Percentiles rank a stretch among this genome's conserved stretches.
Evolutionary conservation across 92 coral and sea anemone genomes (phyloP).

Genomic region (Phenganax subtilis): DNA sequence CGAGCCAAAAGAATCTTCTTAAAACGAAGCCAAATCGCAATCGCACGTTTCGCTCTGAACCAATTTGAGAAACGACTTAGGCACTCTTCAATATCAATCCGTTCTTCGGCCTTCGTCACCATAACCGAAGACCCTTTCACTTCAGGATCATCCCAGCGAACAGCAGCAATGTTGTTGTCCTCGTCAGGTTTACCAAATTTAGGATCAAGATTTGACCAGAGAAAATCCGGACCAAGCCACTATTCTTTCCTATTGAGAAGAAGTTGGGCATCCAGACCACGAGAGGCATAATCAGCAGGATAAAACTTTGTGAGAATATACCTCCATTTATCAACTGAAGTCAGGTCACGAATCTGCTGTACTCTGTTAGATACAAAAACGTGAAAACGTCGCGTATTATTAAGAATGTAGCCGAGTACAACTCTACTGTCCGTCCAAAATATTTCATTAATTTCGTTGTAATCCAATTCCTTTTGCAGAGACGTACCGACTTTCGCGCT

Average conservation of each 20-base stretch:
- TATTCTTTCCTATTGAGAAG: constrained; percentile 5
- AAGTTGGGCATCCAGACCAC: constrained; percentile 31
- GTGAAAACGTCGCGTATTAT: constrained; percentile 40
- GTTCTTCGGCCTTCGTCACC: not conserved
- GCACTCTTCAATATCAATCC: constrained; percentile 19
- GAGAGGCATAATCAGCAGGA: constrained; percentile 45
- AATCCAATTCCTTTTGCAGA: constrained; percentile 33
- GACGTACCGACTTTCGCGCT: constrained; percentile 15
- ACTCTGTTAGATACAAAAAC: constrained; percentile 30
- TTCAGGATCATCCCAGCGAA: constrained; percentile 42
- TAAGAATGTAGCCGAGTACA: constrained; percentile 22
- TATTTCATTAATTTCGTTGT: constrained; percentile 3
- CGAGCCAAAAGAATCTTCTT: not conserved
- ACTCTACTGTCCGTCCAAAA: constrained; percentile 47
- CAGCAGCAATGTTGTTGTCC: not conserved
- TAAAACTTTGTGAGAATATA: constrained; percentile 30
- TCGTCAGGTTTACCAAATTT: constrained; percentile 16
- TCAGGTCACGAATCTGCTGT: constrained; percentile 47
- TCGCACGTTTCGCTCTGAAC: constrained; percentile 44
- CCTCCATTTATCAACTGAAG: constrained; percentile 33
- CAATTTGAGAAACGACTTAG: constrained; percentile 40
- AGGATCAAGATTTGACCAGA: constrained; percentile 22
- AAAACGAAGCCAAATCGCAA: constrained; percentile 32
- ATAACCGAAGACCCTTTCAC: constrained; percentile 26
- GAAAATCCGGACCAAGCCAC: constrained; percentile 33